Percentiles rank a stretch among this genome's conserved stretches.
phyloP scores from a whole-genome alignment of 2,888 invertebrate genomes.

The Pheosia gnoma region DNA sequence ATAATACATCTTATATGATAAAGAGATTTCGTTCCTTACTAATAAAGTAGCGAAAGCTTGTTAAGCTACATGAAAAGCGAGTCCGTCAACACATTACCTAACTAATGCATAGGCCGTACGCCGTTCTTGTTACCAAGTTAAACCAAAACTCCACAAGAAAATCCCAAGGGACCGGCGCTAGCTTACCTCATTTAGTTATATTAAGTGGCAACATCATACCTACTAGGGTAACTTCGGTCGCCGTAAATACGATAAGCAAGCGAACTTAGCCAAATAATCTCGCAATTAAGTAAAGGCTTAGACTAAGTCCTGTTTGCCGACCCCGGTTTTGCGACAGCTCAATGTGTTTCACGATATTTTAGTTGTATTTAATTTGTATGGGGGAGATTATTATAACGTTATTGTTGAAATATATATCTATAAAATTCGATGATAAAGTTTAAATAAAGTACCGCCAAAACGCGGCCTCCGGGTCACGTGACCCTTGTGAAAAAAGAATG shows the following conservation, averaged over 20 bases:
- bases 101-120: constrained; percentile 7
- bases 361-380: constrained; percentile 28
- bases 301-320: constrained; percentile 51
- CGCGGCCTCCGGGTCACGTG: no score
- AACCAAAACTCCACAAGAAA: constrained; percentile 18
- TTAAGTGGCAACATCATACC: constrained; percentile 28
- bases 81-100: constrained; percentile 3
- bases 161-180: constrained; percentile 14
- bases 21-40: no score
- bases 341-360: constrained; percentile 15
- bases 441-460: no score
- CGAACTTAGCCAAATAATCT: constrained; percentile 62
- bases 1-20: no score
- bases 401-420: no score
- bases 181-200: constrained; percentile 30
- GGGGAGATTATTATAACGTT: not conserved
- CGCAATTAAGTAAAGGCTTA: constrained; percentile 64
- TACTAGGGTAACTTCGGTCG: constrained; percentile 42
- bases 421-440: no score
- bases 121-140: constrained; percentile 13
- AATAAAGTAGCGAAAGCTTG: no score
- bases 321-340: constrained; percentile 24
- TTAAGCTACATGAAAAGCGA: not conserved
- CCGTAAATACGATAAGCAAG: constrained; percentile 64
- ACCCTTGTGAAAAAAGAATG: no score